These are phyloP conservation scores for Porites cylindrica DNA, from an alignment of 92 coral and sea anemone species.

Conservation along the genomic window DNA sequence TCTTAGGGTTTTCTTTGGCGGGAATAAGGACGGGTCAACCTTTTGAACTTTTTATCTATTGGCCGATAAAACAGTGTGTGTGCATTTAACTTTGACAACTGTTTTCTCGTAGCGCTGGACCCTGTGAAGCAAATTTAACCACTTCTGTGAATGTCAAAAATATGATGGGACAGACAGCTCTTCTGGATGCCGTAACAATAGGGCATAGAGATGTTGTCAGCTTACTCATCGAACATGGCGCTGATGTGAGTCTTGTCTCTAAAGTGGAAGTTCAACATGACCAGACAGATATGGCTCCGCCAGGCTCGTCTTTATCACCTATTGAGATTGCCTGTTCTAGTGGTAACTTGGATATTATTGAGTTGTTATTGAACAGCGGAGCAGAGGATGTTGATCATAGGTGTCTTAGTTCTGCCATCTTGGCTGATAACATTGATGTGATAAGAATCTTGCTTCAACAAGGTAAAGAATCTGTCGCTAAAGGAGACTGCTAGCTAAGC, in stretches of 20 bases:
- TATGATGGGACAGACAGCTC: constrained; percentile 93
- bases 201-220: constrained; percentile 86
- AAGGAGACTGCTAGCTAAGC: too few relatives aligned
- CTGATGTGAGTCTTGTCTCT: constrained; percentile 79
- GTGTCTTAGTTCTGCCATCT: constrained; percentile 78
- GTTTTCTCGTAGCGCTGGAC: constrained; percentile 67
- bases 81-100: not conserved
- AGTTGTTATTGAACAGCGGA: constrained; percentile 76
- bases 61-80: too few relatives aligned
- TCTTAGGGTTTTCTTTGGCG: too few relatives aligned
- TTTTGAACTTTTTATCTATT: too few relatives aligned
- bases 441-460: constrained; percentile 72
- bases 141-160: constrained; percentile 79
- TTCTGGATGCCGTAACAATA: constrained; percentile 90
- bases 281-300: constrained; percentile 25
- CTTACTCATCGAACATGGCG: constrained; percentile 78
- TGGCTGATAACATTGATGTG: constrained; percentile 78
- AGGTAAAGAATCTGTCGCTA: constrained; percentile 50
- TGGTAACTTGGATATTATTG: constrained; percentile 76
- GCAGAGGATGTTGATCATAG: constrained; percentile 85
- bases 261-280: constrained; percentile 41
- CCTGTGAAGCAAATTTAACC: constrained; percentile 74
- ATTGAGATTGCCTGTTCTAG: constrained; percentile 86
- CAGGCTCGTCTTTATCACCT: constrained; percentile 39
- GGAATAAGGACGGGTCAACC: too few relatives aligned